Percentiles rank a stretch among this genome's conserved stretches.
Evolutionary conservation across 2,797 vertebrate genomes (phyloP).

Genomic region (Bradypus variegatus): DNA sequence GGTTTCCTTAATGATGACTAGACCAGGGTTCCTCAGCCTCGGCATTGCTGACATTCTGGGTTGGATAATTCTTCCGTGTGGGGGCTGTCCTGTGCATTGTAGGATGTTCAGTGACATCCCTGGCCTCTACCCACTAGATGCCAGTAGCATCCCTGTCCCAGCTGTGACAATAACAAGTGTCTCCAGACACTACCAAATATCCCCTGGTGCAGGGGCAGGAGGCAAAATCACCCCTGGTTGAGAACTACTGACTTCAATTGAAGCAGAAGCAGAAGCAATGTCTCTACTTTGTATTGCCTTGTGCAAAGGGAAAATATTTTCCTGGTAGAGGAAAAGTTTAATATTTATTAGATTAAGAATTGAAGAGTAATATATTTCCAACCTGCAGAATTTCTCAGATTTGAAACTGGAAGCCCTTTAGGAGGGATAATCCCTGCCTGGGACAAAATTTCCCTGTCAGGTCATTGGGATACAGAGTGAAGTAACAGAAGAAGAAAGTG

Average conservation of each 20-base stretch:
- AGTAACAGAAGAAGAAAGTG: not conserved
- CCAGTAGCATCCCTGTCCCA: not conserved
- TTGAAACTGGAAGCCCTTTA: slow-evolving; percentile 6
- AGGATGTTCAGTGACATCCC: not conserved
- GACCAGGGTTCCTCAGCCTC: not conserved
- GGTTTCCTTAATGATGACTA: not conserved
- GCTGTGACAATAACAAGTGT: not conserved
- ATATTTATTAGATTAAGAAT: slow-evolving; percentile 23
- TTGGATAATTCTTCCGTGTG: not conserved
- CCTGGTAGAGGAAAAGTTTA: not conserved
- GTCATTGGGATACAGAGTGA: not conserved
- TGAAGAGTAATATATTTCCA: slow-evolving; percentile 11
- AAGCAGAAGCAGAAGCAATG: not conserved
- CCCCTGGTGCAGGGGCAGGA: not conserved
- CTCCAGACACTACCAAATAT: not conserved
- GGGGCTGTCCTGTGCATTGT: too few relatives aligned
- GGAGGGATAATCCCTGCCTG: slow-evolving; percentile 5
- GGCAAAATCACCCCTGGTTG: not conserved
- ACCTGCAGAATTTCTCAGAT: not conserved
- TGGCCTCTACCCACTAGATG: not conserved
- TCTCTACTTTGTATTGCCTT: not conserved
- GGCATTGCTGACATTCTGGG: not conserved
- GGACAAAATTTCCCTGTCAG: slow-evolving; percentile 10
- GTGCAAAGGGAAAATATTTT: slow-evolving; percentile 8
- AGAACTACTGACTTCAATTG: not conserved